Base-by-base conservation (phyloP, 2,797 vertebrate genomes). In the Melanotaenia maccullochi region DNA sequence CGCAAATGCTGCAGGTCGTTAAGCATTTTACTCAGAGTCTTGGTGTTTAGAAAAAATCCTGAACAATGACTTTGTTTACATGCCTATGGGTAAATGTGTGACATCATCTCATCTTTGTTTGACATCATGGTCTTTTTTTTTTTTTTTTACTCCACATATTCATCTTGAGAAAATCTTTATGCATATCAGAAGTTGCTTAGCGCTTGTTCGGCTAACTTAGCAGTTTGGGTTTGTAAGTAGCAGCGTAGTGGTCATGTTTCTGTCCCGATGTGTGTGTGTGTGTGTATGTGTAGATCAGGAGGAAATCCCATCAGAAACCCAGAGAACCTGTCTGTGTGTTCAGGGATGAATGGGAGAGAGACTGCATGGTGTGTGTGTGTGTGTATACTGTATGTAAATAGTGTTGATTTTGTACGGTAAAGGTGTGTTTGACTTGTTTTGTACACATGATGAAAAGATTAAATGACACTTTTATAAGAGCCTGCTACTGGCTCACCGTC, bases 381-480 rank as follows among this genome's bases (percentile, higher is more conserved):
- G 83, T 88, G 90, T 88, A 77, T 85, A 84, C 87, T 93, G 93
- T 94, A 90, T 95, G 93, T 93, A 93, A 91, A 94, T 92, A 91
- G 91, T 89, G 90, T 93, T 91, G 88, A 93, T 95, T 95, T 95
- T 95, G 94, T 95, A 95, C 93, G 94, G 94, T 95, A 91, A 90
- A 94, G 86, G 92, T 94, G 92, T 94, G 94, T 93, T 47, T 94
- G 93, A 94, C 89, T 91, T 94, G 95, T 95, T 95, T 95, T 95
- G 94, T 95, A 95, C 93, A 95, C 93, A 94, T 93, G 89, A 95
- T 91, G 85, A 90, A 95, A 95, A 92, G 90, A 93, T 92, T 86
- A 94, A 94, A 93, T 93, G 76, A 94, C 93, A 94, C 93, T 95
- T 95, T 95, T 95, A 93, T 94, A 95, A 94, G 93, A 93, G 93